These are phyloP conservation scores for Corvus moneduloides DNA, from an alignment of 2,113 vertebrate species.

Conservation along the genomic window DNA sequence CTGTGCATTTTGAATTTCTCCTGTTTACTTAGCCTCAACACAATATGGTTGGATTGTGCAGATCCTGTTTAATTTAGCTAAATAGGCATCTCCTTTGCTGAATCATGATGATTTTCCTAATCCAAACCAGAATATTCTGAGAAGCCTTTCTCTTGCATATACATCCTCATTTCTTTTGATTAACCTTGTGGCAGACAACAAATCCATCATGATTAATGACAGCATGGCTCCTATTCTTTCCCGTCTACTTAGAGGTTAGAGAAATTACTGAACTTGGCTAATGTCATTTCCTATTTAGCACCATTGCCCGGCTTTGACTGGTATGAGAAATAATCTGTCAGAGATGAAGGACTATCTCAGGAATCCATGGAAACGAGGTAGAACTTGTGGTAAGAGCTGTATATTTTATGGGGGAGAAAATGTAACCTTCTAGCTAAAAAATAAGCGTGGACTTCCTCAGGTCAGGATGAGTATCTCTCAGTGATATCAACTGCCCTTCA, in stretches of 20 bases:
- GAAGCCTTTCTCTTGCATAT: neutral
- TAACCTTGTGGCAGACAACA: neutral
- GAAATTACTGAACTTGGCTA: slow-evolving; percentile 37
- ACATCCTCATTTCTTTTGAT: slow-evolving; percentile 1
- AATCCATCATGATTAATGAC: slow-evolving; percentile 31
- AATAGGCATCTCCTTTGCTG: slow-evolving; percentile 8
- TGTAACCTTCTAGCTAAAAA: neutral
- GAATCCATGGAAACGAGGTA: slow-evolving; percentile 48
- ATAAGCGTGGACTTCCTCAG: neutral
- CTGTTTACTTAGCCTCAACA: neutral
- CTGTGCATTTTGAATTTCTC: neutral
- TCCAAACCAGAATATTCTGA: neutral
- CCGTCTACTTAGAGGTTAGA: neutral
- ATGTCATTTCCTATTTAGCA: slow-evolving; percentile 45
- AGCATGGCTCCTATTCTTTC: neutral
- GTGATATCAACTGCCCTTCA: neutral
- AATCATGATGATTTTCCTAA: neutral
- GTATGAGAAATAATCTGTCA: slow-evolving; percentile 41
- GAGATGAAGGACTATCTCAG: slow-evolving; percentile 30
- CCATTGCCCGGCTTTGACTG: neutral
- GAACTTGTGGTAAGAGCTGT: neutral
- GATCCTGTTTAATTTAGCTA: slow-evolving; percentile 23
- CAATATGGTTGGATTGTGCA: neutral
- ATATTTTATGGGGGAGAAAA: slow-evolving; percentile 27
- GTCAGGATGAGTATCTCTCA: neutral